phyloP scores from a whole-genome alignment of 1,140 invertebrate genomes.

The Leptopilina boulardi region DNA sequence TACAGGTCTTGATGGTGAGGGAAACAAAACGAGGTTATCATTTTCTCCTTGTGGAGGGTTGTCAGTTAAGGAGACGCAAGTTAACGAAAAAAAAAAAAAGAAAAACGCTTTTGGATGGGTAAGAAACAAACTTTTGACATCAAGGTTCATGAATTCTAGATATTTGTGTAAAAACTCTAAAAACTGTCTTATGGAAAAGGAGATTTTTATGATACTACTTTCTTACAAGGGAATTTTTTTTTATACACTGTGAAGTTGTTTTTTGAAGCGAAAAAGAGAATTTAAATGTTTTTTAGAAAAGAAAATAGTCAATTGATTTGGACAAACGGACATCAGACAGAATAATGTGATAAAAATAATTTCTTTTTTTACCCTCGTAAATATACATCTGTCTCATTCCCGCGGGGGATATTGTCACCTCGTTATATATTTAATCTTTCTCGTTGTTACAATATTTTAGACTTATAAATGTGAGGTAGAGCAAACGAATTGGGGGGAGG shows the following conservation, averaged over 20 bases:
- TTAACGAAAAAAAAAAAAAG: no score
- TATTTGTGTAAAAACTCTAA: neutral
- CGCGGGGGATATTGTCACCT: no score
- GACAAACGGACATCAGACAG: neutral
- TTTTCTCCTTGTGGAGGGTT: neutral
- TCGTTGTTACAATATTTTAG: no score
- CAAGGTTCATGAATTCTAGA: constrained; percentile 12
- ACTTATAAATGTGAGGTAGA: no score
- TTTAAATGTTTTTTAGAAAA: neutral
- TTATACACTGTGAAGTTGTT: neutral
- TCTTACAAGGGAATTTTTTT: neutral
- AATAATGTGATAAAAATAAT: neutral
- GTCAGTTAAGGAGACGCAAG: no score
- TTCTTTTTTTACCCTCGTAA: neutral
- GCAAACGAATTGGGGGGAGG: no score
- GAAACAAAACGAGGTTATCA: constrained; percentile 15
- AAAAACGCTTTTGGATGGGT: neutral
- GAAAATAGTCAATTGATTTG: no score
- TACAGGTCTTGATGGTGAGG: neutral
- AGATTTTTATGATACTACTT: neutral
- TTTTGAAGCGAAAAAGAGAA: neutral
- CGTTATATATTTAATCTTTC: no score
- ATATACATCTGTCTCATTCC: no score
- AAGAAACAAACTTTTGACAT: neutral
- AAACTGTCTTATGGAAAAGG: neutral